Percentiles rank a stretch among this genome's conserved stretches.
phyloP scores from a whole-genome alignment of 2,888 invertebrate species.

The Cephus pulcher region DNA sequence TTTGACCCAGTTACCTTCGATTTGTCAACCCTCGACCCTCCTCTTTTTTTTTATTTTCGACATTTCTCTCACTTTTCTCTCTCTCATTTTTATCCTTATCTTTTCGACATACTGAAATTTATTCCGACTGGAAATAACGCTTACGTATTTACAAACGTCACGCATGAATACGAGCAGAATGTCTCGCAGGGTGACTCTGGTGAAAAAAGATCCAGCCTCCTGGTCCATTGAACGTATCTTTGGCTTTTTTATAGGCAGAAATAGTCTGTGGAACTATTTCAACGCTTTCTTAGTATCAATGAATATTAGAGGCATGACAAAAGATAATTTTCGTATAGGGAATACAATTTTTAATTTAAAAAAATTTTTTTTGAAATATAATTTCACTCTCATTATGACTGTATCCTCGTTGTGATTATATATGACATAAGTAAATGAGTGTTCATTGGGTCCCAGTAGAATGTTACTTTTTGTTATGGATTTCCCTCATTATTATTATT shows the following conservation, averaged over 20 bases:
- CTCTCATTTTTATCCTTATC: background rate
- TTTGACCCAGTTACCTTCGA: conserved; percentile 7
- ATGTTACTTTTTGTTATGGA: background rate
- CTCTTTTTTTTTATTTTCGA: background rate
- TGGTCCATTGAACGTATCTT: background rate
- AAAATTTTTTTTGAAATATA: too few relatives aligned
- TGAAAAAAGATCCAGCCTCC: background rate
- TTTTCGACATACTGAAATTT: background rate
- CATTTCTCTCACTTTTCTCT: background rate
- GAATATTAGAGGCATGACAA: background rate
- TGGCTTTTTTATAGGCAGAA: background rate
- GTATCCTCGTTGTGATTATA: too few relatives aligned
- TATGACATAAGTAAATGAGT: background rate
- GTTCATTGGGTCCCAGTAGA: background rate
- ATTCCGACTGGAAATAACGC: background rate
- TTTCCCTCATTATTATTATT: background rate
- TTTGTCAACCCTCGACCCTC: background rate
- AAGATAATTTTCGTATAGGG: background rate
- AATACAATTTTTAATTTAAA: too few relatives aligned
- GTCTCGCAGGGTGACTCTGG: background rate
- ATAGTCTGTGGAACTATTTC: background rate
- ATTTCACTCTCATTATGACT: too few relatives aligned
- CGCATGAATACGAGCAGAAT: background rate
- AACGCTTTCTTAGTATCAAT: background rate
- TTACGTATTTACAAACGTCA: background rate